Evolutionary conservation across 2,888 invertebrate genomes (phyloP), one percentile per base, ranked within the genome.

Genomic region (Caradrina clavipalpis): DNA sequence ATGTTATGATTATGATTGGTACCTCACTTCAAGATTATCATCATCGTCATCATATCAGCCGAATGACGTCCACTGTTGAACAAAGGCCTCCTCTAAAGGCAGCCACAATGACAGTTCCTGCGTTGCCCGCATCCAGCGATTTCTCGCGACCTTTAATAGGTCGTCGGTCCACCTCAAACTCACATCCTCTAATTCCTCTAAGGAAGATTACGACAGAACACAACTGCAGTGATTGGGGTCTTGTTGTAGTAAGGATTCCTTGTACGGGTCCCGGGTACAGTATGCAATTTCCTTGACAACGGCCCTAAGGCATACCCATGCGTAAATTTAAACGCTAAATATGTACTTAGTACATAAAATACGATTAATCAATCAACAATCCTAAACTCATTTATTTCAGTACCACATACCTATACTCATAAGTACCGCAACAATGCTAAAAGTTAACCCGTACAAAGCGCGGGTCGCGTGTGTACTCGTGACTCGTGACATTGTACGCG

Each of bases 241-340:
- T 75, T 62, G 71, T 68, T 76, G 74, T 73, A 78, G 72, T 72
- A 71, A 76, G 76, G 82, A 79, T 76, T 63, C 76, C 74, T 74
- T 69, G 67, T 73, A 86, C 82, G 88, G 88, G 85, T 76, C 86
- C 76, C 80, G 88, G 87, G 88, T 86, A 83, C 86, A 90, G 89
- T 94, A 94, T 94, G 93, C 92, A 93, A 94, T 94, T 94, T 94
- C 89, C 92, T 89, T 89, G 87, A 90, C 92, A 92, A 92, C 91
- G 86, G 90, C 90, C 90, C 78, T 80, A 75, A 86, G 89, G 88
- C 89, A 87, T 82, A 77, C 86, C 85, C 81, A 82, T 88, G 78
- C 77, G 78, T 85, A 85, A 86, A 87, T 88, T 89, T 86, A 88
- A 85, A 88, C 89, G 87, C 83, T 86, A 69, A 79, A 86, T n/a